phyloP scores from a whole-genome alignment of 1,140 invertebrate genomes.

The Bradysia coprophila region DNA sequence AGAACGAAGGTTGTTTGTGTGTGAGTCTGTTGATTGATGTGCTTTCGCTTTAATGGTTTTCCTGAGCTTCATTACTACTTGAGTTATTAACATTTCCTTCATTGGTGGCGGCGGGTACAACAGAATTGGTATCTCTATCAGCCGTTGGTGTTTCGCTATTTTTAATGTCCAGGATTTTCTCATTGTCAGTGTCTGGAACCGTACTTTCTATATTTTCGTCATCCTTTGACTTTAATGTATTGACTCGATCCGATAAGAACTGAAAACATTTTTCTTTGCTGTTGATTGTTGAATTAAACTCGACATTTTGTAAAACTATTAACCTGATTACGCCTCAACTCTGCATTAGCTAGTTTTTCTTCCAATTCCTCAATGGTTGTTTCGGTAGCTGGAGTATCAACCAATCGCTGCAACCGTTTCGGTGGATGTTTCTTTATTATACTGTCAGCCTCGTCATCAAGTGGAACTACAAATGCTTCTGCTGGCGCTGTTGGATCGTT shows the following conservation, averaged over 20 bases:
- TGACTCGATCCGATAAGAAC: background rate
- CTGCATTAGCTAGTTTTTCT: conserved; percentile 47
- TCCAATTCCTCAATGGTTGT: conserved; percentile 38
- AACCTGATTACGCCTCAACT: conserved; percentile 27
- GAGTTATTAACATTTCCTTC: no score
- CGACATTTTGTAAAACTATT: background rate
- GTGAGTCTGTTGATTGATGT: no score
- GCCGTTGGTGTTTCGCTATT: no score
- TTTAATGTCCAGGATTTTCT: no score
- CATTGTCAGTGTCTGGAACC: no score
- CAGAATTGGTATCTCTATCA: no score
- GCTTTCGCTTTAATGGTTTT: no score
- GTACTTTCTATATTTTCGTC: no score
- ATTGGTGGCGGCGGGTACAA: no score
- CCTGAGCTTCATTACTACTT: no score
- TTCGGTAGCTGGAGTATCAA: conserved; percentile 22
- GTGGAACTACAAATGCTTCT: conserved; percentile 44
- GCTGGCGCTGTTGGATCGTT: conserved; percentile 29
- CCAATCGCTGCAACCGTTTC: conserved; percentile 36
- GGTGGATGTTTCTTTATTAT: conserved; percentile 35
- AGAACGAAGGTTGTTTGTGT: no score
- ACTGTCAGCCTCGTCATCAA: conserved; percentile 26
- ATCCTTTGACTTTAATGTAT: background rate
- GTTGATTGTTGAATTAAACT: background rate
- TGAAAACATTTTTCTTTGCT: background rate